phyloP scores from a whole-genome alignment of 2,797 vertebrate species.

The Rhynchotus rufescens region DNA sequence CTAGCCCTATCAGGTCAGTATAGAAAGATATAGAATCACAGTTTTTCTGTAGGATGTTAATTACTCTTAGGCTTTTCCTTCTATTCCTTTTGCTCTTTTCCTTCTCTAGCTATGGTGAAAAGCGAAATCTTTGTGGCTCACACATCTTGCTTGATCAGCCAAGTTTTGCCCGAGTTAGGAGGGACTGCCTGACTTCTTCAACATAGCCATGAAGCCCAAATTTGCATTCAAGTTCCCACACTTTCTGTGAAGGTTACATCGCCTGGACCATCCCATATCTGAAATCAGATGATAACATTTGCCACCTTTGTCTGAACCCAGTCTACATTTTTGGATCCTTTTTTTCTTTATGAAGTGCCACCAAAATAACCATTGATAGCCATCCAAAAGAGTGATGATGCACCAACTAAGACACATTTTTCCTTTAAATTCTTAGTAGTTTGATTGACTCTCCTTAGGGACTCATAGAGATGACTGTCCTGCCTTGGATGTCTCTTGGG shows the following conservation, averaged over 20 bases:
- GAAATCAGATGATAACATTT: background rate
- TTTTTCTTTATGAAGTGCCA: background rate
- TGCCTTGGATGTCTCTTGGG: background rate
- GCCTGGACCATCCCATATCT: background rate
- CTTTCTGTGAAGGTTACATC: background rate
- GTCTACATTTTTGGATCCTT: background rate
- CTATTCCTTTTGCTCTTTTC: background rate
- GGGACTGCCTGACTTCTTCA: background rate
- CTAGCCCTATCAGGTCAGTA: background rate
- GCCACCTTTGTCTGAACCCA: background rate
- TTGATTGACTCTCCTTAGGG: background rate
- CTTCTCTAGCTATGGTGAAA: background rate
- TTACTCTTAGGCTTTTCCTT: background rate
- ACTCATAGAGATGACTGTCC: background rate
- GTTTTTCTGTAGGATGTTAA: background rate
- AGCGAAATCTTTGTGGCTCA: background rate
- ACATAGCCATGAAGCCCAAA: background rate
- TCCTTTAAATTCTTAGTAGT: background rate
- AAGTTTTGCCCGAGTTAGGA: background rate
- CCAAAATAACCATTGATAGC: background rate
- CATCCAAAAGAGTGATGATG: background rate
- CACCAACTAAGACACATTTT: background rate
- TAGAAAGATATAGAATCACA: background rate
- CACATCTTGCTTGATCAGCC: fast-evolving
- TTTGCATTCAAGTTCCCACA: background rate